Evolutionary conservation across 2,888 invertebrate species (phyloP).

Genomic region (Mantis religiosa): DNA sequence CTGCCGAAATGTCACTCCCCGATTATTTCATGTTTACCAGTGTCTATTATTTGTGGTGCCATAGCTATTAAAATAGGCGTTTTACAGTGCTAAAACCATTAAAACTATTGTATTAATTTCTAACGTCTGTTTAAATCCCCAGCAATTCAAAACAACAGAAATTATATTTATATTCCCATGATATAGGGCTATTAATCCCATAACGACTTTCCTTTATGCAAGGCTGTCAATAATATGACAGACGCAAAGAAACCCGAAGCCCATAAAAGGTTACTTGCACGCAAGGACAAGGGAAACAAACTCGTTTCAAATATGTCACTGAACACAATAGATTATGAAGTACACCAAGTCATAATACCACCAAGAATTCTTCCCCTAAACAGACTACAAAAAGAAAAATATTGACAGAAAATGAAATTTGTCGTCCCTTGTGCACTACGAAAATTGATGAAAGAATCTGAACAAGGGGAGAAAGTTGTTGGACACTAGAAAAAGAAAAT

Average conservation of each 20-base stretch:
- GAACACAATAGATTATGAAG: not conserved
- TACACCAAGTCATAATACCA: not conserved
- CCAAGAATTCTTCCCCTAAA: not conserved
- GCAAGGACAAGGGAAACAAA: not conserved
- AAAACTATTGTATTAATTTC: no score
- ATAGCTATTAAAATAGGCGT: no score
- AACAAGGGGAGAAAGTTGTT: not conserved
- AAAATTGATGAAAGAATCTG: not conserved
- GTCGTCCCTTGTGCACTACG: not conserved
- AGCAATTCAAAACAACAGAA: no score
- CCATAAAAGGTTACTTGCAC: not conserved
- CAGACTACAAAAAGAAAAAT: not conserved
- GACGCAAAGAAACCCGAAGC: not conserved
- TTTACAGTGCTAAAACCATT: no score
- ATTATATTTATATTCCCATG: not conserved
- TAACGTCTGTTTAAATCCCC: no score
- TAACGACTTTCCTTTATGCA: not conserved
- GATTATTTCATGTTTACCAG: no score
- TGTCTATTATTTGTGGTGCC: no score
- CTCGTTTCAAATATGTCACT: not conserved
- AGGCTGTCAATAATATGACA: not conserved
- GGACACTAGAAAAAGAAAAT: not conserved
- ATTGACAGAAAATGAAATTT: not conserved
- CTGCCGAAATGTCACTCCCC: no score
- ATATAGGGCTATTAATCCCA: not conserved